Evolutionary conservation across 2,113 vertebrate species (phyloP), one percentile per base, ranked within the genome.

Genomic region (Drymodes brunneopygia): DNA sequence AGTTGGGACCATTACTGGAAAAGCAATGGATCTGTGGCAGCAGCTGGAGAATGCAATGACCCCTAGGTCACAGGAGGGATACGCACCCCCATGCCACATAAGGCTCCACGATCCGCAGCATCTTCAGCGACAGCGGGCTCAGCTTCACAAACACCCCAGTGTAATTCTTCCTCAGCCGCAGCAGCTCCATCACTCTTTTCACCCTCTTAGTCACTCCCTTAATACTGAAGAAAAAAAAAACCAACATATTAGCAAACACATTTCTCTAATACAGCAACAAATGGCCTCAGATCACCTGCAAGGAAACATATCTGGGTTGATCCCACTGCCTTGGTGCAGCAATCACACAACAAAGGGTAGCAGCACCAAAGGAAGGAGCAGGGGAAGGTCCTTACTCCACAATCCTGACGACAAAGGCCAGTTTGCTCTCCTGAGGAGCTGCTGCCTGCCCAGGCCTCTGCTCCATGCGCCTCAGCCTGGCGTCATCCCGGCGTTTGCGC

Each of bases 61-160:
- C 18, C 57, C 15, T 28, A 38, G 28, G 38, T 6, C n/a, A 40
- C 0, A 0, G 29, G 44, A 78, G 14, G 6, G 2, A 11, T 6
- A 96, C 99, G 97, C 36, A 99, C 99, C 99, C 99, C 99, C 99
- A 99, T 0, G 98, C 98, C 78, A 99, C 98, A 0, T 99, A 99
- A 3, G 99, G 99, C 75, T 99, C 99, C 80, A 99, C 98, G 1
- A 97, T 74, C 56, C 94, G 98, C 87, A 99, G 97, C 98, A 99
- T 98, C 92, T 97, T 98, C 16, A 99, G 33, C 0, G 97, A 97
- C 4, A 94, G 80, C 8, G 98, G 98, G 71, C 95, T 98, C 90
- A 99, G 97, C 95, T 97, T 98, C 62, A 99, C 74, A 71, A 99
- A 99, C 1, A 95, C 25, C 2, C 99, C 99, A 5, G 98, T 99